Base-by-base conservation (phyloP, 2,797 vertebrate genomes). In the Anas georgica region DNA sequence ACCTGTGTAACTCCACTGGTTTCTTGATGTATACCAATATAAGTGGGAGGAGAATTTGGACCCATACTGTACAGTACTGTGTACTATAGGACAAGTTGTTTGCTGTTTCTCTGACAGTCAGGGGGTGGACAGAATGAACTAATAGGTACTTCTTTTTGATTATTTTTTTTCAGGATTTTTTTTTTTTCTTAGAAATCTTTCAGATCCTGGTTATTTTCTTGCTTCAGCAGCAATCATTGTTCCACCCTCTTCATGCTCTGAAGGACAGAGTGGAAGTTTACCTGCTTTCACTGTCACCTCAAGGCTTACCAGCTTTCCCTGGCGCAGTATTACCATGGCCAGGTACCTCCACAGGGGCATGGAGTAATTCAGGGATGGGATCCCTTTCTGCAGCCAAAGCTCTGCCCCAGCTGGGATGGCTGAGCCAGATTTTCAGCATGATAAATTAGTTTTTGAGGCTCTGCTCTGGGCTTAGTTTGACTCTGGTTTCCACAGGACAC, bases 31-130 rank as follows among this genome's bases (percentile, higher is more conserved):
- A 50, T 73, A 76, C 52, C 59, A 70, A 5, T 80, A 10, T 9
- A 93, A 88, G 87, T 75, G 88, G 94, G 87, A 91, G 92, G 83
- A 83, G 81, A 88, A 94, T 58, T 41, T 83, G 76, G 68, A 69
- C 31, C 55, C 41, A 33, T 52, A 74, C 4, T 9, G n/a, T 23
- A 82, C 33, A 52, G 59, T 73, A 31, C 60, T 76, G 33, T 5
- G 58, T 77, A 68, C 86, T 84, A 23, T 2, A 64, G 83, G 72
- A 68, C 66, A 88, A 94, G 84, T 33, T 68, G 35, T 33, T 86
- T 66, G 9, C 26, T 17, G 37, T 64, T 94, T 74, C 80, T 78
- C 54, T 80, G 59, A 20, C 59, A 82, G 83, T 78, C 25, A 20
- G 50, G 33, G 29, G 21, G 7, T 12, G 73, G 69, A 80, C 4